Evolutionary conservation across 2,113 vertebrate species (phyloP).

Genomic region (Cebidichthys violaceus): DNA sequence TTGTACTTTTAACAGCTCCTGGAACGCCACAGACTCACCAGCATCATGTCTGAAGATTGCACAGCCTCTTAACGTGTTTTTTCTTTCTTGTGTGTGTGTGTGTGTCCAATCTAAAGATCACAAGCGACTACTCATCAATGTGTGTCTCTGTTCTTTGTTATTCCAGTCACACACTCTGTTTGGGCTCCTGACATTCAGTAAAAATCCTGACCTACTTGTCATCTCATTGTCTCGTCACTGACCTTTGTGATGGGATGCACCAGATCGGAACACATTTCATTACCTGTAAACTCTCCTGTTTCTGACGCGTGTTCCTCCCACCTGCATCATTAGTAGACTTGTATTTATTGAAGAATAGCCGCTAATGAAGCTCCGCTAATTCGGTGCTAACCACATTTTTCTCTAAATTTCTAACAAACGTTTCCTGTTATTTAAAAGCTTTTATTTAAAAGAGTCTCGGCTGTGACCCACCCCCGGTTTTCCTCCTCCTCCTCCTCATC

Average conservation of each 20-base stretch:
- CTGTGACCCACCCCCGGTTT: not conserved
- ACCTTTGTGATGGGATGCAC: not conserved
- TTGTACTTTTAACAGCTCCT: not conserved
- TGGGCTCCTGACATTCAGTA: constrained; percentile 52
- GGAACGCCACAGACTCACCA: not conserved
- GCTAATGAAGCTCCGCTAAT: not conserved
- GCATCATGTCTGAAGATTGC: constrained; percentile 10
- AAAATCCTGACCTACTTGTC: constrained; percentile 53
- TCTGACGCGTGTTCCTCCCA: not conserved
- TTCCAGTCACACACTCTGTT: constrained; percentile 47
- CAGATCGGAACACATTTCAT: not conserved
- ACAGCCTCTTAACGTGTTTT: not conserved
- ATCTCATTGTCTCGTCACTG: constrained; percentile 47
- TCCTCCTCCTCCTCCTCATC: no score
- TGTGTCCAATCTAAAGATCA: not conserved
- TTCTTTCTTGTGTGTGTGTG: not conserved
- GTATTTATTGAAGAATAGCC: not conserved
- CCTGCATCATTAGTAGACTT: not conserved
- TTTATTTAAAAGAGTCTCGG: not conserved
- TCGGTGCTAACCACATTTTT: not conserved
- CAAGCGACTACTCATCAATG: constrained; percentile 40
- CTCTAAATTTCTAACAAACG: not conserved
- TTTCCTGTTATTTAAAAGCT: not conserved
- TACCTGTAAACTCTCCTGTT: not conserved
- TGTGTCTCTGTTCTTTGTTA: constrained; percentile 36